Conservation (phyloP, 1,140 invertebrate genomes). For the Aphaenogaster rudis region DNA sequence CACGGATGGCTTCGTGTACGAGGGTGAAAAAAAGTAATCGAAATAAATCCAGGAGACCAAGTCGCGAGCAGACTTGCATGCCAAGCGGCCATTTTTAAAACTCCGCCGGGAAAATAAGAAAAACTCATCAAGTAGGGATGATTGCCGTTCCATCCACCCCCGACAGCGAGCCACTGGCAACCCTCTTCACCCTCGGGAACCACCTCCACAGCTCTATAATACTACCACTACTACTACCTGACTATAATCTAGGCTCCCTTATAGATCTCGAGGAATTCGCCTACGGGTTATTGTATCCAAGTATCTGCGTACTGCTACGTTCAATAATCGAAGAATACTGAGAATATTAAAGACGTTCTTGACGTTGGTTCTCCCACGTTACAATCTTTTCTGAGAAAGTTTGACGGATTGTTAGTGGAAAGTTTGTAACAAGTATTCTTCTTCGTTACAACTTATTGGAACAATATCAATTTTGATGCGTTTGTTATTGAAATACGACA, state of each 20-base stretch:
- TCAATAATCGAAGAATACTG: slow-evolving; percentile 71
- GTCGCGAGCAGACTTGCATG: slow-evolving; percentile 78
- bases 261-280: slow-evolving; percentile 69
- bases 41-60: slow-evolving; percentile 78
- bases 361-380: not conserved
- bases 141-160: slow-evolving; percentile 77
- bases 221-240: slow-evolving; percentile 44
- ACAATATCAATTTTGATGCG: not conserved
- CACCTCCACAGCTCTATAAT: slow-evolving; percentile 41
- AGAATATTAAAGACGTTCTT: slow-evolving; percentile 39
- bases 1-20: slow-evolving; percentile 66
- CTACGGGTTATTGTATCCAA: slow-evolving; percentile 74
- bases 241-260: slow-evolving; percentile 72
- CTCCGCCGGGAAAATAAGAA: slow-evolving; percentile 83
- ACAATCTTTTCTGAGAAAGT: slow-evolving; percentile 1
- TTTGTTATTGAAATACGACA: not conserved
- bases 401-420: slow-evolving; percentile 27
- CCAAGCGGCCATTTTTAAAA: slow-evolving; percentile 82
- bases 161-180: slow-evolving; percentile 60
- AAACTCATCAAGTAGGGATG: slow-evolving; percentile 82
- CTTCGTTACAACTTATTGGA: slow-evolving; percentile 15
- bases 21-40: slow-evolving; percentile 78
- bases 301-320: slow-evolving; percentile 68
- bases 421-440: slow-evolving; percentile 3
- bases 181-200: slow-evolving; percentile 69